A percentile compares a stretch with the other conserved stretches of the same genome.
Evolutionary conservation across 2,797 vertebrate species (phyloP).

Genomic region (Rachycentron canadum): DNA sequence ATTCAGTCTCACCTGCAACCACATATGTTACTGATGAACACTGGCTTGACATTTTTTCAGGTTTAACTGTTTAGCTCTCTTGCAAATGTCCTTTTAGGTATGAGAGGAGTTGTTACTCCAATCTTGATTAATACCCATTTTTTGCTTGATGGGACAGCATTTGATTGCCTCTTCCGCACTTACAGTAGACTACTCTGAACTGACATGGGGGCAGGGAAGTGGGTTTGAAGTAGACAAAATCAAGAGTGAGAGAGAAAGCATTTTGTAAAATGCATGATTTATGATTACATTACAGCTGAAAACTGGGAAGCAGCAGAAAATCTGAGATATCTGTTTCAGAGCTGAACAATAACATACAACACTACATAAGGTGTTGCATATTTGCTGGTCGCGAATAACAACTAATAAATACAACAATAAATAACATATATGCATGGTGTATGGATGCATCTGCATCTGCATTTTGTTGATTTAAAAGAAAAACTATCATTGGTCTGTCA

Average conservation of each 20-base stretch:
- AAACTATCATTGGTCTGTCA: background rate
- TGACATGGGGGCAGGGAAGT: background rate
- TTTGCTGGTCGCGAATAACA: background rate
- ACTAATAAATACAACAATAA: background rate
- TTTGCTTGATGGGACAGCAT: conserved; percentile 17
- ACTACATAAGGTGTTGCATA: background rate
- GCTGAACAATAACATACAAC: background rate
- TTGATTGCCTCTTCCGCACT: conserved; percentile 32
- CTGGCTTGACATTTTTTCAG: too few species aligned
- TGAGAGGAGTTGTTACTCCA: background rate
- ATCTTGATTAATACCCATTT: conserved; percentile 15
- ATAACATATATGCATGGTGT: background rate
- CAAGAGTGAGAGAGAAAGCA: background rate
- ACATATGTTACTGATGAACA: background rate
- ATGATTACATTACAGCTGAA: background rate
- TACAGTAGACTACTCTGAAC: background rate
- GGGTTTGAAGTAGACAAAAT: conserved; percentile 23
- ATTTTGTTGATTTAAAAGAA: conserved; percentile 6
- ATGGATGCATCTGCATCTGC: background rate
- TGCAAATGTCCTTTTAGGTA: background rate
- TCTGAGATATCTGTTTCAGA: conserved; percentile 1
- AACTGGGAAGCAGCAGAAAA: conserved; percentile 1
- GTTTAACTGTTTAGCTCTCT: background rate
- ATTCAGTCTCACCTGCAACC: background rate
- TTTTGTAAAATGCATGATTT: conserved; percentile 3